Conservation (phyloP, 2,113 vertebrate species). For the Falcunculus frontatus region DNA sequence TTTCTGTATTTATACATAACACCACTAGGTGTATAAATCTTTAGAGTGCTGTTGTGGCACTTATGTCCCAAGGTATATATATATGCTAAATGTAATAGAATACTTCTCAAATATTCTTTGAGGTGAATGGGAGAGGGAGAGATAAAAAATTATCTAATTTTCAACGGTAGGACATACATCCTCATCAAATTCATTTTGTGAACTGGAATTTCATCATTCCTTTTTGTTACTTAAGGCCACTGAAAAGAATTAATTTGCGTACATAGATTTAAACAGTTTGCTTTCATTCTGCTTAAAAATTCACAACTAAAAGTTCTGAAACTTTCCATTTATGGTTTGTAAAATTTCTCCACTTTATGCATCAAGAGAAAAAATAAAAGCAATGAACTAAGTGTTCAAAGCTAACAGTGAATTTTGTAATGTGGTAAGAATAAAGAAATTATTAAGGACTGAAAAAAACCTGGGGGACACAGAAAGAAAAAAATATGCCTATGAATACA, state of each 20-base stretch:
- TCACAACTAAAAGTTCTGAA: background rate
- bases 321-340: background rate
- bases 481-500: background rate
- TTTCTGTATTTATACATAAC: background rate
- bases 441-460: background rate
- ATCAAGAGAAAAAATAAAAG: background rate
- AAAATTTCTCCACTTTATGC: background rate
- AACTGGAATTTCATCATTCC: background rate
- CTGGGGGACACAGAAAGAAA: fast-evolving
- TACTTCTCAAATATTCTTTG: background rate
- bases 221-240: background rate
- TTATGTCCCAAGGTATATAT: background rate
- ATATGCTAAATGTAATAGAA: background rate
- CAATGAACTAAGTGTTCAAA: background rate
- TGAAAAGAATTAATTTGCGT: background rate
- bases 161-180: background rate
- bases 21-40: background rate
- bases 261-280: background rate
- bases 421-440: background rate
- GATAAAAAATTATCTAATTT: background rate
- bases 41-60: background rate
- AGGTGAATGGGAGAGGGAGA: background rate
- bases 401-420: background rate
- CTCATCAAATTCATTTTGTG: background rate
- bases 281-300: background rate